Percentiles rank a stretch among this genome's conserved stretches.
These are phyloP conservation scores for Ctenopoma kingsleyae DNA, from an alignment of 2,797 vertebrate species.

Conservation along the genomic window DNA sequence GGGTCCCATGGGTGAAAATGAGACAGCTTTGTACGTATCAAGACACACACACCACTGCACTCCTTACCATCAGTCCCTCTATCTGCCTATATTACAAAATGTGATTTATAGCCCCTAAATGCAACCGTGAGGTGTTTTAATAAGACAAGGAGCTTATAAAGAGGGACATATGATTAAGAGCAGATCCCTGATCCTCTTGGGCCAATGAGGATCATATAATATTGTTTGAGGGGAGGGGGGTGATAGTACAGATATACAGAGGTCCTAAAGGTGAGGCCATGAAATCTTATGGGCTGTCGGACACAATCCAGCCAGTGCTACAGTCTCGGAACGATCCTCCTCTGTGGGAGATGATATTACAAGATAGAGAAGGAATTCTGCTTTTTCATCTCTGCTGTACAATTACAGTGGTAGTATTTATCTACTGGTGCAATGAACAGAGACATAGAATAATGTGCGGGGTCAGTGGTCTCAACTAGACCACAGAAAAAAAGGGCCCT, in stretches of 20 bases:
- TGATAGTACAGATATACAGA: slow-evolving; percentile 59
- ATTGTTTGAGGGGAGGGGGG: slow-evolving; percentile 32
- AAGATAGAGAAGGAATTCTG: slow-evolving; percentile 64
- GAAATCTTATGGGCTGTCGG: slow-evolving; percentile 48
- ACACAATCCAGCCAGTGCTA: slow-evolving; percentile 51
- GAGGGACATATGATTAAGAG: slow-evolving; percentile 82
- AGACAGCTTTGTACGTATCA: slow-evolving; percentile 70
- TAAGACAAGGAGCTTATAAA: slow-evolving; percentile 81
- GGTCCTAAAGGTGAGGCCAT: slow-evolving; percentile 45
- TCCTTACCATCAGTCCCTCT: slow-evolving; percentile 43
- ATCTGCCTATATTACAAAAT: slow-evolving; percentile 74
- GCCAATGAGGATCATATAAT: slow-evolving; percentile 63
- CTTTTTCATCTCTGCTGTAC: slow-evolving; percentile 53
- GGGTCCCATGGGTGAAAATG: slow-evolving; percentile 70
- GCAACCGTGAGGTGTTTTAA: slow-evolving; percentile 76
- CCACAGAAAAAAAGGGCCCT: slow-evolving; percentile 62
- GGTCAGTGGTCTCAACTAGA: slow-evolving; percentile 60
- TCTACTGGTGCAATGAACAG: slow-evolving; percentile 63
- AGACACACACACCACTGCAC: slow-evolving; percentile 42
- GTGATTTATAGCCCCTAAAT: slow-evolving; percentile 82
- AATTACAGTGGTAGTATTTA: slow-evolving; percentile 65
- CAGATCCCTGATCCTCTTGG: slow-evolving; percentile 72
- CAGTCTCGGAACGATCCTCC: slow-evolving; percentile 32
- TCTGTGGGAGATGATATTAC: slow-evolving; percentile 66
- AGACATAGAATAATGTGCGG: slow-evolving; percentile 55